These are phyloP conservation scores for Batillaria attramentaria DNA, from an alignment of 1,140 invertebrate genomes.

Conservation along the genomic window DNA sequence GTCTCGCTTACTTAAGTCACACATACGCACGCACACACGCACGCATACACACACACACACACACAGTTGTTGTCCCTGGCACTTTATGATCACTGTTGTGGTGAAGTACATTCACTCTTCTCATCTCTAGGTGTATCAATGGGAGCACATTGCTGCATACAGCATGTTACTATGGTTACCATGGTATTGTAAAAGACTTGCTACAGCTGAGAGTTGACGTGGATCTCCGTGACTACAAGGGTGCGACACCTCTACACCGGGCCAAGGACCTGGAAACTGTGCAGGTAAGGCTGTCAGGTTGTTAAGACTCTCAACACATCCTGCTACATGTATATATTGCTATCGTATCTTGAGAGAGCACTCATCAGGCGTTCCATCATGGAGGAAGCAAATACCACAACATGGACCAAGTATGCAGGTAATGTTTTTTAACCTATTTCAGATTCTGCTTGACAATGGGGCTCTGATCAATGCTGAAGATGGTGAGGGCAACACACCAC, in stretches of 20 bases:
- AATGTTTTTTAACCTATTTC: background rate
- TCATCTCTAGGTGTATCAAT: slow-evolving; percentile 71
- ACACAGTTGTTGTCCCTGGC: too few species aligned
- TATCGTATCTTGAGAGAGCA: too few species aligned
- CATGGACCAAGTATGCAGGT: background rate
- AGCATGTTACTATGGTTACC: slow-evolving; percentile 82
- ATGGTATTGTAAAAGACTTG: slow-evolving; percentile 78
- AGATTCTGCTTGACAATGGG: slow-evolving; percentile 66
- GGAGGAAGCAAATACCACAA: background rate
- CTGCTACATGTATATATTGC: too few species aligned
- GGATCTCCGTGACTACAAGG: slow-evolving; percentile 68
- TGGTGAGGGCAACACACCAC: slow-evolving; percentile 68
- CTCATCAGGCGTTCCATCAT: background rate
- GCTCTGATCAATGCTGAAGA: slow-evolving; percentile 64
- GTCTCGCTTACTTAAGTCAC: too few species aligned
- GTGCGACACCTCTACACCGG: slow-evolving; percentile 66
- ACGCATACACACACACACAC: too few species aligned
- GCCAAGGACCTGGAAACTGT: slow-evolving; percentile 61
- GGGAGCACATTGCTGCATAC: slow-evolving; percentile 83
- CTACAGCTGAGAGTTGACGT: slow-evolving; percentile 69
- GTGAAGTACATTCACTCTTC: background rate
- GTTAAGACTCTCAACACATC: background rate
- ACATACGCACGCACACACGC: too few species aligned
- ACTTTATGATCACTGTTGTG: too few species aligned
- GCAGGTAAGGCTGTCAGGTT: too few species aligned